Base-by-base conservation (phyloP, 30 jellyfish, hydroid and myxozoan species). In the Chrysaora quinquecirrha region DNA sequence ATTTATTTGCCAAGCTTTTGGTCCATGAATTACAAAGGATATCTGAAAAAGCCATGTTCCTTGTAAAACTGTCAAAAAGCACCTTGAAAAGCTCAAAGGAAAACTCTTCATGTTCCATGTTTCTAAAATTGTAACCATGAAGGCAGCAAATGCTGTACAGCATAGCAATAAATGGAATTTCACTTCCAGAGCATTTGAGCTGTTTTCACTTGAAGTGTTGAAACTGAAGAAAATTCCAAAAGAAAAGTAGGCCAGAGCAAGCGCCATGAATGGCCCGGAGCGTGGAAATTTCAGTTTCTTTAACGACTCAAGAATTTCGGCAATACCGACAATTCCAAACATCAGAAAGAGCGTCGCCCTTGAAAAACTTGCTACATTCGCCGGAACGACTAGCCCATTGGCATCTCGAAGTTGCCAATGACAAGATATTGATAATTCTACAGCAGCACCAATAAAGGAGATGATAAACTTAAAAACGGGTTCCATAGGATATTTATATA, bases 31-130 rank as follows among this genome's bases (percentile, higher is more conserved):
- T 3, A 78, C 33, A 56, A 64, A 82, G 2, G 93, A 35, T 48
- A 35, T 82, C 43, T 82, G 93, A 18, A 82, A 72, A 1, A 58
- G 65, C 93, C 93, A 82, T 6, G 93, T 82, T 52, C 84, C 93
- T 49, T 68, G 93, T 9, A 82, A 74, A 32, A 69, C 34, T 0
- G 85, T 71, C 20, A 82, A 71, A 48, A 34, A 69, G n/a, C 93
- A 67, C 30, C 84, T 82, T 10, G 86, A 47, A 35, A 68, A 64
- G 54, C 85, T 70, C 66, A 82, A 32, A 1, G 80, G 33, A 22
- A 67, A 64, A 16, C 64, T 43, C 48, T 56, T 82, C 21, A 30
- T 52, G 28, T 71, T 74, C 43, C 76, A 82, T 22, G 75, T 68
- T 47, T 82, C 93, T 38, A 71, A 1, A 1, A 67, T 56, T 11